Evolutionary conservation across 1,140 invertebrate species (phyloP), one percentile per base, ranked within the genome.

Genomic region (Drosophila grimshawi): DNA sequence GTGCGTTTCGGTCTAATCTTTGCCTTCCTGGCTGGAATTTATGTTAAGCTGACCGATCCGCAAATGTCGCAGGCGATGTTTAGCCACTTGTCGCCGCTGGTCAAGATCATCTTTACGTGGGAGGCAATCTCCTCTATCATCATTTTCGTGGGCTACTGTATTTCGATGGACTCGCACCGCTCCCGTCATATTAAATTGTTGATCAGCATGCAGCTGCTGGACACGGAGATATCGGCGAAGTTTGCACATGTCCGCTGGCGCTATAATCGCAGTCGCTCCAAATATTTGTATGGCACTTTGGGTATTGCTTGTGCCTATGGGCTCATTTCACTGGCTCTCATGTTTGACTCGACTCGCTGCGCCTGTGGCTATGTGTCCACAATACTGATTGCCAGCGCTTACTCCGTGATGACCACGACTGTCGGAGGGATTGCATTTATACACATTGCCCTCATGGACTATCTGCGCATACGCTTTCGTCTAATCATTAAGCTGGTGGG

Each of bases 371-470:
- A 80, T 4, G 46, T 62, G 0, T 80, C 86, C 65, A 85, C 90
- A 1, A 5, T 90, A 6, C 27, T 90, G 7, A 67, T 90, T 35
- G 80, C 86, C 3, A 35, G 69, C 32, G 65, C 48, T 5, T 90
- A 91, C 57, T 53, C 76, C 5, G 41, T 69, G 43, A 37, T 91
- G 7, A 91, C 86, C 10, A 56, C 59, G 37, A 77, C 71, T 2
- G 41, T 85, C 29, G 82, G 76, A n/a, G 19, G 73, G 6, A 32
- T 80, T 32, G 71, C 73, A 2, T 90, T 91, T 37, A 49, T 91
- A 3, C 76, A 91, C 53, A 62, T 90, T 5, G 90, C 7, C 0
- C 66, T 81, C 1, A 90, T 91, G 78, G 90, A 91, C 48, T 81
- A 85, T 52, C 11, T 90, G 32, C 82, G 90, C 0, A 27, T 91